A percentile compares a stretch with the other conserved stretches of the same genome.
Evolutionary conservation across 2,888 invertebrate genomes (phyloP).

Genomic region (Acleris cristana): DNA sequence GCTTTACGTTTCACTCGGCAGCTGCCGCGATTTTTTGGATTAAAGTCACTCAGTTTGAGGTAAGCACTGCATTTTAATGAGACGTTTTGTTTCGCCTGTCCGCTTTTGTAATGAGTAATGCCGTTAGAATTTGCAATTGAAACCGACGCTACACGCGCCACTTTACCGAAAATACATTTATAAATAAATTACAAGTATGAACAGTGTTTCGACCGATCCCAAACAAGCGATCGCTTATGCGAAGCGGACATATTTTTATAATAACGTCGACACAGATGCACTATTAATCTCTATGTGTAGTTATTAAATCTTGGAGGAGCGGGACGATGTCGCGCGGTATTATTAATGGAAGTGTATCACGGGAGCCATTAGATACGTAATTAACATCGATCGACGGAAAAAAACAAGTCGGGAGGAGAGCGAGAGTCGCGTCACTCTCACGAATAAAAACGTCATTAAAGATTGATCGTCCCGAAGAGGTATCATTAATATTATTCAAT

Average conservation of each 20-base stretch:
- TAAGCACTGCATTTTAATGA: conserved; percentile 75
- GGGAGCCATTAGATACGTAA: conserved; percentile 82
- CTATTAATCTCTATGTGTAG: conserved; percentile 77
- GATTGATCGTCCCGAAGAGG: conserved; percentile 80
- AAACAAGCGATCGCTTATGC: conserved; percentile 38
- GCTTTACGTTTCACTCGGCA: conserved; percentile 70
- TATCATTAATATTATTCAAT: conserved; percentile 84
- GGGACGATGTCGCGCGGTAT: conserved; percentile 72
- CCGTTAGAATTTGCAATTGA: conserved; percentile 48
- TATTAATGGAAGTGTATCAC: conserved; percentile 84
- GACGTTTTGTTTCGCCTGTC: conserved; percentile 67
- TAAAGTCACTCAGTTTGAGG: conserved; percentile 62
- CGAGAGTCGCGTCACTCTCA: conserved; percentile 69
- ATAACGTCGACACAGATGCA: conserved; percentile 72
- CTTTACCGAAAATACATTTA: conserved; percentile 30
- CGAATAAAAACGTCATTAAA: conserved; percentile 82
- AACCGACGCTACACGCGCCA: conserved; percentile 30
- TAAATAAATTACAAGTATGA: conserved; percentile 29
- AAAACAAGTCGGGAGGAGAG: conserved; percentile 64
- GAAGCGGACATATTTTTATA: conserved; percentile 65
- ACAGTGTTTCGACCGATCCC: conserved; percentile 9
- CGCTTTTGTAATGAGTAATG: conserved; percentile 58
- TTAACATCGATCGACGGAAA: conserved; percentile 76
- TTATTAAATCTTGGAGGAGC: conserved; percentile 78
- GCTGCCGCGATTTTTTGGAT: conserved; percentile 74